Conservation (phyloP, 2,113 vertebrate genomes). For the Antigone vipio region DNA sequence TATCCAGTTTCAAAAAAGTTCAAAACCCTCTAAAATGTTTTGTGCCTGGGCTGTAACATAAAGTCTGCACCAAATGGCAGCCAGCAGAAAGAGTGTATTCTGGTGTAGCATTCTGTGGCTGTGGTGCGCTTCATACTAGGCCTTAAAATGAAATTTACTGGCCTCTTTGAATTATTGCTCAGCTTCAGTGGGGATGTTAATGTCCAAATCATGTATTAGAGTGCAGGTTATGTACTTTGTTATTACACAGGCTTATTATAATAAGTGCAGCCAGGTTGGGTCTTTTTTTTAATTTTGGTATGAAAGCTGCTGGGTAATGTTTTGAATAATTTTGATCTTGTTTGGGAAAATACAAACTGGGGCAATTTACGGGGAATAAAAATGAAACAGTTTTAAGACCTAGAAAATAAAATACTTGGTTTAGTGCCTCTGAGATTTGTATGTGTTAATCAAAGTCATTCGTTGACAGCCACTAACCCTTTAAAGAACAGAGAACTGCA, state of each 20-base stretch:
- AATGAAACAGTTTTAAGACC: neutral
- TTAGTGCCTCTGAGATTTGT: neutral
- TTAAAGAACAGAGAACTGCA: neutral
- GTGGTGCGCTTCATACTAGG: neutral
- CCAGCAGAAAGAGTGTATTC: neutral
- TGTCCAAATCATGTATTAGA: neutral
- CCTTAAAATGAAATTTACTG: neutral
- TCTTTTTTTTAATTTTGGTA: neutral
- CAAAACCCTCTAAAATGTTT: neutral
- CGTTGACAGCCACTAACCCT: neutral
- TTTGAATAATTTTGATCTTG: slow-evolving; percentile 26
- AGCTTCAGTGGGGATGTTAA: neutral
- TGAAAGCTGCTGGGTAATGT: neutral
- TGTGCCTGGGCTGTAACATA: neutral
- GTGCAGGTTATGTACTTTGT: neutral
- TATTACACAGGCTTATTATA: neutral
- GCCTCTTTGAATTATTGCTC: neutral
- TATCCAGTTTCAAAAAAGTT: neutral
- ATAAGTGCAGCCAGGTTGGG: neutral
- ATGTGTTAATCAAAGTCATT: neutral
- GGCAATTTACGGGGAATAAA: neutral
- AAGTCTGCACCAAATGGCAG: neutral
- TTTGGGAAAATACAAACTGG: neutral
- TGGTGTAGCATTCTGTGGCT: neutral
- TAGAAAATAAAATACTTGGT: neutral